These are phyloP conservation scores for Patella depressa DNA, from an alignment of 2,888 invertebrate genomes.

Conservation along the genomic window DNA sequence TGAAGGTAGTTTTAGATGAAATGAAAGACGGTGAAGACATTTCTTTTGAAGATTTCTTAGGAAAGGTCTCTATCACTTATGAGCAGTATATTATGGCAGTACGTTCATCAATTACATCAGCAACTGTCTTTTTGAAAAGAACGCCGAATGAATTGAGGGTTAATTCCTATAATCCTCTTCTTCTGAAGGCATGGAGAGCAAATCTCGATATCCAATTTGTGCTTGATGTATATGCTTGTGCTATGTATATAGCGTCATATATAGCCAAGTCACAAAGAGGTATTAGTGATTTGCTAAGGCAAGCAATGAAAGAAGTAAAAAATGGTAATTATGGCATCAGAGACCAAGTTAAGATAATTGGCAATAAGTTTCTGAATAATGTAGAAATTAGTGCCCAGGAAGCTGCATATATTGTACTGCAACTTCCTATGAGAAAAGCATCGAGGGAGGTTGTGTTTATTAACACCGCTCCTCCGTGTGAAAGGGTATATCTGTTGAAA, in stretches of 20 bases:
- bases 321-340: slow-evolving; percentile 21
- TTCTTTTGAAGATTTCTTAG: background rate
- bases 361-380: too few species aligned
- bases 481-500: too few species aligned
- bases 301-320: slow-evolving; percentile 38
- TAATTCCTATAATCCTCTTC: slow-evolving; percentile 32
- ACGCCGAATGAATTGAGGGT: slow-evolving; percentile 21
- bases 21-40: too few species aligned
- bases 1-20: background rate
- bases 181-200: too few species aligned
- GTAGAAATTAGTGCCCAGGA: slow-evolving; percentile 56
- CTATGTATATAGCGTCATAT: too few species aligned
- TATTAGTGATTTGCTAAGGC: slow-evolving; percentile 40
- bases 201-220: too few species aligned
- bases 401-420: slow-evolving; percentile 46
- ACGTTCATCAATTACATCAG: slow-evolving; percentile 2
- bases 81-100: slow-evolving; percentile 15
- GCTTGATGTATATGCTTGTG: too few species aligned
- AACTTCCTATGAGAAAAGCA: slow-evolving; percentile 42
- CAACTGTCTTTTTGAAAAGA: slow-evolving; percentile 30
- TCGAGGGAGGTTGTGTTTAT: slow-evolving; percentile 41
- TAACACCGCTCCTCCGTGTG: slow-evolving; percentile 33
- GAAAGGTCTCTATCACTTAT: background rate
- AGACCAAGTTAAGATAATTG: slow-evolving; percentile 30
- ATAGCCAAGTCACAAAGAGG: slow-evolving; percentile 40